These are phyloP conservation scores for Chloroceryle amazona DNA, from an alignment of 2,797 vertebrate genomes.

Conservation along the genomic window DNA sequence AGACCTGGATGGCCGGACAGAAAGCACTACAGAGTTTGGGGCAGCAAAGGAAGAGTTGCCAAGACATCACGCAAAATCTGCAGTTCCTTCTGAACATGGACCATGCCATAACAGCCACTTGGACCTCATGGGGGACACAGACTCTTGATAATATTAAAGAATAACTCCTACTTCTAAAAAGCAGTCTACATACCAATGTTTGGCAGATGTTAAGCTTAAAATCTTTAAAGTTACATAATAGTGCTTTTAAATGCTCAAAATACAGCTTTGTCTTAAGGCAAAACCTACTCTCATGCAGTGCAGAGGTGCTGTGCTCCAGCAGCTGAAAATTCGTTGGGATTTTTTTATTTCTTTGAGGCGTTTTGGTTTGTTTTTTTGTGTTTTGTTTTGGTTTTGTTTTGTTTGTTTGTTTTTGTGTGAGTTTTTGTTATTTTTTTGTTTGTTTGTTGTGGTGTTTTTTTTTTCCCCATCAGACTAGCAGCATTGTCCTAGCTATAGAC, in stretches of 20 bases:
- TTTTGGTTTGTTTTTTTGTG: not conserved
- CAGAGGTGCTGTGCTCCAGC: not conserved
- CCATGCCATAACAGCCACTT: not conserved
- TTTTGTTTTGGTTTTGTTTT: no score
- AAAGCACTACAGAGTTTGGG: not conserved
- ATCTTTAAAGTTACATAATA: not conserved
- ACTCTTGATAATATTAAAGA: not conserved
- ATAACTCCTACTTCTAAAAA: not conserved
- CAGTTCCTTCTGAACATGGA: not conserved
- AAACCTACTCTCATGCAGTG: not conserved
- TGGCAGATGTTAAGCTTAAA: not conserved
- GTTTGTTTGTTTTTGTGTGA: no score
- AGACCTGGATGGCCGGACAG: not conserved
- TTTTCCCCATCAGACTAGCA: not conserved
- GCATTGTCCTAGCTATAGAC: not conserved
- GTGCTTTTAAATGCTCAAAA: slow-evolving; percentile 5
- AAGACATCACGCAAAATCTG: not conserved
- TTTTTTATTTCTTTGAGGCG: not conserved
- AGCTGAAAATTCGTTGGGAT: not conserved
- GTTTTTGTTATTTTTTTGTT: no score
- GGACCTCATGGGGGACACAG: not conserved
- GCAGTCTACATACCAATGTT: not conserved
- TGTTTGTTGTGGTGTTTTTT: no score
- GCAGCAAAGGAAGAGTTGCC: not conserved
- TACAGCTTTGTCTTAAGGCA: not conserved